Evolutionary conservation across 2,888 invertebrate species (phyloP), one percentile per base, ranked within the genome.

Genomic region (Barypeithes pellucidus): DNA sequence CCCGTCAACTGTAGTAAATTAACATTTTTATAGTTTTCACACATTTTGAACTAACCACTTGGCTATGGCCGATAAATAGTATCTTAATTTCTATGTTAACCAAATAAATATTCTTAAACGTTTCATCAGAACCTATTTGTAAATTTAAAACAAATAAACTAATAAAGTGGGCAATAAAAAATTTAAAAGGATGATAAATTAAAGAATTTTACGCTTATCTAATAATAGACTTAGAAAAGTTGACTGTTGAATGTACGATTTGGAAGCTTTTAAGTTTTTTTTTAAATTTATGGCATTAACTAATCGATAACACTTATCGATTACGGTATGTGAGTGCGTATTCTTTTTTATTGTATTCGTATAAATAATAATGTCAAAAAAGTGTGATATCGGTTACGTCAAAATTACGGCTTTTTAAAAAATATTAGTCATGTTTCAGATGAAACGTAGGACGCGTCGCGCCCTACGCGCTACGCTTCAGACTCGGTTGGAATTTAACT

Each of bases 151-250:
- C 45, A 70, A 70, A 70, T 63, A 70, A 63, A 43, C 63, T 52
- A n/a, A 41, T 36, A 63, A 59, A 70, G 62, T 70, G 70, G 41
- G 57, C 63, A 33, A 70, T 70, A 70, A 70, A 70, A 33, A 43
- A 63, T 41, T 63, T 54, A 54, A 39, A 57, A 45, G 41, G 24
- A 39, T 57, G 54, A 57, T 57, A 57, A 67, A 67, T 52, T 52
- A 22, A 45, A 24, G 22, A 24, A 50, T 50, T 50, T 50, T 50
- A 50, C 50, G 50, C 5, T 50, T 50, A 22, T 24, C 50, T 50
- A 50, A 22, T 24, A 50, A 50, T 50, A 50, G 50, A 22, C n/a
- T 22, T 22, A 24, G 22, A 50, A 24, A 50, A 50, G 50, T 50
- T 12, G 50, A 50, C 50, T 24, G 22, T 50, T 50, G 50, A 50